These are phyloP conservation scores for Linepithema humile DNA, from an alignment of 1,140 invertebrate genomes.

Conservation along the genomic window DNA sequence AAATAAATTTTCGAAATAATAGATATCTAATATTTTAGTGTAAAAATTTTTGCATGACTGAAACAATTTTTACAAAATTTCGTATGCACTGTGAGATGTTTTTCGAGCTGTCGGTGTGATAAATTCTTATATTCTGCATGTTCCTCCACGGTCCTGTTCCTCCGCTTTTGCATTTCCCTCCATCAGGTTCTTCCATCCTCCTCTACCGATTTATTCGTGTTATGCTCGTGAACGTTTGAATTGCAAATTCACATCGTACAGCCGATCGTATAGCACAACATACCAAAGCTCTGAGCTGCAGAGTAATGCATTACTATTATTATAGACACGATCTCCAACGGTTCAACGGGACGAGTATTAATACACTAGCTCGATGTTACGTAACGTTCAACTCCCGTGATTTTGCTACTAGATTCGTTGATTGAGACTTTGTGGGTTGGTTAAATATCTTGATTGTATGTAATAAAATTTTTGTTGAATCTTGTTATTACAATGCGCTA, in stretches of 20 bases:
- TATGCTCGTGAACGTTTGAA: constrained; percentile 78
- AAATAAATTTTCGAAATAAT: too few relatives aligned
- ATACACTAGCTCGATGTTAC: constrained; percentile 68
- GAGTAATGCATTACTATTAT: constrained; percentile 73
- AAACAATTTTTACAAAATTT: constrained; percentile 18
- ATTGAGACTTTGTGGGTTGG: constrained; percentile 53
- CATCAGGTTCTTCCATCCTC: not conserved
- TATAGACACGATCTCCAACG: constrained; percentile 69
- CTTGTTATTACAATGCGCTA: not conserved
- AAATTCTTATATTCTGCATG: constrained; percentile 20
- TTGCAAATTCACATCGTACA: constrained; percentile 80
- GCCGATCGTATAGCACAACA: constrained; percentile 66
- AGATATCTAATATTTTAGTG: too few relatives aligned
- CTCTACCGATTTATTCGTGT: constrained; percentile 76
- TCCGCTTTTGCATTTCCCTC: not conserved
- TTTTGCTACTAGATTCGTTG: constrained; percentile 47
- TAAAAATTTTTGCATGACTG: too few relatives aligned
- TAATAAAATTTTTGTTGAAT: not conserved
- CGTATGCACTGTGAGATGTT: not conserved
- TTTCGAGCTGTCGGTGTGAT: not conserved
- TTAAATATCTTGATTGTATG: not conserved
- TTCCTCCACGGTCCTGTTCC: not conserved
- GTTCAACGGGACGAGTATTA: constrained; percentile 64
- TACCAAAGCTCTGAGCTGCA: constrained; percentile 54
- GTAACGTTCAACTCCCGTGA: constrained; percentile 64